Base-by-base conservation (phyloP, 1,140 invertebrate species). In the Nephotettix cincticeps region DNA sequence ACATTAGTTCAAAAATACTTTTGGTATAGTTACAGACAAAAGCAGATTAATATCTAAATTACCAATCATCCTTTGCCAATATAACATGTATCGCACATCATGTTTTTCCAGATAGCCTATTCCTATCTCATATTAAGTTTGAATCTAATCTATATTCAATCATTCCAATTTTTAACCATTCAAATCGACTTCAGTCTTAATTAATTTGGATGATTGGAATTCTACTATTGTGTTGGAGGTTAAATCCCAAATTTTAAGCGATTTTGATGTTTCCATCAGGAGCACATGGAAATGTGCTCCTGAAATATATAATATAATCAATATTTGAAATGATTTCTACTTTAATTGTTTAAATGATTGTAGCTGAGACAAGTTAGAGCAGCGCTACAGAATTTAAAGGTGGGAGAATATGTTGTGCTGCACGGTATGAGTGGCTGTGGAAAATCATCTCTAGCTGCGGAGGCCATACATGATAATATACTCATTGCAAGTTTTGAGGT, bases 381-480 rank as follows among this genome's bases (percentile, higher is more conserved):
- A 2, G 76, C 78, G 61, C 77, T 87, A 36, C 73, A 70, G 21
- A 58, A 69, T 0, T 73, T 86, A 28, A 74, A 79, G 19, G 81
- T 84, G 1, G 81, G 83, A 70, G 81, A 83, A 65, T 86, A 86
- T 74, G 69, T 91, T 14, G 84, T 82, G 4, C 78, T 91, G 17
- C 85, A 88, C 78, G 89, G 89, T 1, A 90, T 90, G 87, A 83
- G 86, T 28, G 89, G 89, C 14, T 87, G 83, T 74, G 90, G 90
- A n/a, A 91, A 90, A 82, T 87, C 88, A 0, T 84, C 84, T 45
- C 77, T 90, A n/a, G 86, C 85, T n/a, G 82, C 84, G 27, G 85
- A 84, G 69, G 84, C 85, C 6, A 75, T 91, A 0, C 79, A 87
- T 14, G 83, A 88, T 71, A 78, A 79, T 54, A 77, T 88, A 4